A percentile compares a stretch with the other conserved stretches of the same genome.
These are phyloP conservation scores for Epinephelus cyanopodus DNA, from an alignment of 2,113 vertebrate species.

Conservation along the genomic window DNA sequence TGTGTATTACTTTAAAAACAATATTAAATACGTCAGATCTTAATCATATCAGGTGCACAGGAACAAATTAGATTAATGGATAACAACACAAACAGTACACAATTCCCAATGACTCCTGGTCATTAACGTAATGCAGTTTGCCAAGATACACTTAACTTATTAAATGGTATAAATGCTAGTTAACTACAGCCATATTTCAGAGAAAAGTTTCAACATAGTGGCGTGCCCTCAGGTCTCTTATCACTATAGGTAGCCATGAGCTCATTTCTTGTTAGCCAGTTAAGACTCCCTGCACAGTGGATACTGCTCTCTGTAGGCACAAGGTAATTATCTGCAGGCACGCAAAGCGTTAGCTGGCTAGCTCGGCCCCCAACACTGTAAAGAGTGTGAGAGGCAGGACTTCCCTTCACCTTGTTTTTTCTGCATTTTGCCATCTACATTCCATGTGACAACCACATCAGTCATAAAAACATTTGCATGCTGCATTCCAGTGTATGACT, in stretches of 20 bases:
- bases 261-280: constrained; percentile 75
- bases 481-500: constrained; percentile 47
- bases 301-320: constrained; percentile 76
- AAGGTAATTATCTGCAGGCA: constrained; percentile 82
- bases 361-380: constrained; percentile 36
- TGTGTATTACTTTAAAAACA: neutral
- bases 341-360: constrained; percentile 68
- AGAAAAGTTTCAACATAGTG: constrained; percentile 28
- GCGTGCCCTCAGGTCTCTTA: constrained; percentile 49
- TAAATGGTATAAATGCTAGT: constrained; percentile 3
- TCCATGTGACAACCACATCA: constrained; percentile 52
- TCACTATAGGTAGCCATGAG: constrained; percentile 78
- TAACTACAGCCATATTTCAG: constrained; percentile 20
- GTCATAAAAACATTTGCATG: constrained; percentile 49
- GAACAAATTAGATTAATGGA: neutral
- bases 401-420: constrained; percentile 30
- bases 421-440: constrained; percentile 25
- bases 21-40: neutral
- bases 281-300: constrained; percentile 63
- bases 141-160: constrained; percentile 1
- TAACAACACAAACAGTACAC: neutral
- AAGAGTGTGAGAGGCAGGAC: constrained; percentile 37
- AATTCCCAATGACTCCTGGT: neutral
- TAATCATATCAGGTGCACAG: neutral
- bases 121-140: neutral